Evolutionary conservation across 2,888 invertebrate species (phyloP).

Genomic region (Apamea epomidion): DNA sequence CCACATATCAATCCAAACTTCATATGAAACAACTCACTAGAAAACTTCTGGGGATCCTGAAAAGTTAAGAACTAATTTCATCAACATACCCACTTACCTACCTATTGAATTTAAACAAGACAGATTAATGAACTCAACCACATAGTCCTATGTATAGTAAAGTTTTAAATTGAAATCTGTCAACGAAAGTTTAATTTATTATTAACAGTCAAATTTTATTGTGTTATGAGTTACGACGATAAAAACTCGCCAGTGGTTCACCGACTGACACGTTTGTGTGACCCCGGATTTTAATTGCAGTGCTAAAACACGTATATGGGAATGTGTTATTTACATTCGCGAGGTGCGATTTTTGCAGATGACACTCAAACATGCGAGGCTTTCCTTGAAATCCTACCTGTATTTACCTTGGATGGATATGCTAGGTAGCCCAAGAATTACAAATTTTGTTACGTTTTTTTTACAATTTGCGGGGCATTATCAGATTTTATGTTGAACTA

Average conservation of each 20-base stretch:
- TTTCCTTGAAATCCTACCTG: constrained; percentile 21
- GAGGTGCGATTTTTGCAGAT: constrained; percentile 28
- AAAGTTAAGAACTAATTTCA: constrained; percentile 31
- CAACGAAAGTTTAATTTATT: constrained; percentile 36
- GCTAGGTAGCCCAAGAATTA: background rate
- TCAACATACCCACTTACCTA: background rate
- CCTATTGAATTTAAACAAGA: constrained; percentile 25
- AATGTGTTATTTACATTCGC: constrained; percentile 34
- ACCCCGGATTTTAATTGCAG: constrained; percentile 48
- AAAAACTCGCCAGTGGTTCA: constrained; percentile 33
- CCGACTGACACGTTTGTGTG: constrained; percentile 38
- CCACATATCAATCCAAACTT: constrained; percentile 5
- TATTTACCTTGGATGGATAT: constrained; percentile 12
- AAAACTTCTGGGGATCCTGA: constrained; percentile 18
- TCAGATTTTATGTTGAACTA: background rate
- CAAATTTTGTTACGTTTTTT: background rate
- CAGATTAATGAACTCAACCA: constrained; percentile 7
- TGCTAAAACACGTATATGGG: constrained; percentile 24
- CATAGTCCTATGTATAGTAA: background rate
- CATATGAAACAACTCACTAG: constrained; percentile 8
- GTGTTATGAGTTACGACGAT: constrained; percentile 2
- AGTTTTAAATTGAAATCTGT: constrained; percentile 43
- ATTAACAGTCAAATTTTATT: constrained; percentile 41
- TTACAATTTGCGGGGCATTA: background rate
- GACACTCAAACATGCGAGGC: constrained; percentile 1